phyloP scores from a whole-genome alignment of 2,797 vertebrate genomes.

The Tachyglossus aculeatus region DNA sequence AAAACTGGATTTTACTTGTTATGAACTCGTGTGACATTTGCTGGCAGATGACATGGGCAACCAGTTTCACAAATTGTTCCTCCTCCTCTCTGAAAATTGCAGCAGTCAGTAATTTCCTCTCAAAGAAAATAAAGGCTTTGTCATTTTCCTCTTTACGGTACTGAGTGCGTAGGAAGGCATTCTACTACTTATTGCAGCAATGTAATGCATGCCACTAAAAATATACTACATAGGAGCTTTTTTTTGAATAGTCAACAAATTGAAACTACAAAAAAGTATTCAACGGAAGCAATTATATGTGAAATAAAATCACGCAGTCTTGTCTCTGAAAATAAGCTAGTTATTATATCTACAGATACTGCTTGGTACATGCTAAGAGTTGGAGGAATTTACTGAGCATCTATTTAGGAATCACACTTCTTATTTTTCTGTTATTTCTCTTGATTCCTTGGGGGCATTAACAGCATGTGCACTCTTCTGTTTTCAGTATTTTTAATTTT shows the following conservation, averaged over 20 bases:
- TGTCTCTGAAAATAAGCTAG: slow-evolving; percentile 15
- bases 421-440: too few relatives aligned
- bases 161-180: background rate
- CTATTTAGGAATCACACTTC: too few relatives aligned
- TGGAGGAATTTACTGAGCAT: too few relatives aligned
- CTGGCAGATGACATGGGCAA: background rate
- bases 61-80: slow-evolving; percentile 12
- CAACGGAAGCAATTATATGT: background rate
- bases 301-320: background rate
- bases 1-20: background rate
- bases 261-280: background rate
- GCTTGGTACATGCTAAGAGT: too few relatives aligned
- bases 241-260: background rate
- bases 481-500: too few relatives aligned
- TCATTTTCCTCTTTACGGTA: slow-evolving; percentile 13
- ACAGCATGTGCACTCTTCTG: too few relatives aligned
- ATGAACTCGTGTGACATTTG: slow-evolving; percentile 18
- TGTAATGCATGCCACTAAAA: slow-evolving; percentile 6
- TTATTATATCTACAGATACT: too few relatives aligned
- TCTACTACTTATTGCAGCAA: slow-evolving; percentile 23
- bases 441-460: too few relatives aligned
- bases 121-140: slow-evolving; percentile 11
- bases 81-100: slow-evolving; percentile 22
- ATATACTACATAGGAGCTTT: slow-evolving; percentile 1
- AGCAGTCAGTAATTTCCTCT: slow-evolving; percentile 26